Evolutionary conservation across 2,888 invertebrate genomes (phyloP).

Genomic region (Pasiphila rectangulata): DNA sequence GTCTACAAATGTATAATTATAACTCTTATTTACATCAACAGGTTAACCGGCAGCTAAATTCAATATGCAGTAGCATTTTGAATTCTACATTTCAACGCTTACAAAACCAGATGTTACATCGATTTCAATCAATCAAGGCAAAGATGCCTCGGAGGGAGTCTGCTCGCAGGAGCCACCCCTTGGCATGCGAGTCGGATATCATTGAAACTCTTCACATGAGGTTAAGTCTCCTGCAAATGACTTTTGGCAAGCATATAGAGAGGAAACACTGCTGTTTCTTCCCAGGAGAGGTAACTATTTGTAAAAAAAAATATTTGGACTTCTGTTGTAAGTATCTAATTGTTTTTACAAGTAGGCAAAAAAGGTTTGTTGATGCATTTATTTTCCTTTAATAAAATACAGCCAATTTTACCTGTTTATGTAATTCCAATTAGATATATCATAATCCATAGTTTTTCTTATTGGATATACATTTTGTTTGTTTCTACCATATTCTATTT

Average conservation of each 20-base stretch:
- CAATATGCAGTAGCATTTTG: slow-evolving; percentile 87
- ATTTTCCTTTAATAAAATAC: background rate
- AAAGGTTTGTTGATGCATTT: background rate
- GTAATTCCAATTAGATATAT: background rate
- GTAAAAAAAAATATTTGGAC: background rate
- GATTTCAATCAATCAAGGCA: slow-evolving; percentile 93
- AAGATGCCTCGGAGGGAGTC: slow-evolving; percentile 96
- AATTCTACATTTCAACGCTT: slow-evolving; percentile 92
- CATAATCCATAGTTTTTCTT: slow-evolving; percentile 22
- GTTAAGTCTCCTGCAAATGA: slow-evolving; percentile 94
- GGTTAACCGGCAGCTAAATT: slow-evolving; percentile 92
- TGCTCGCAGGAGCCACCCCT: slow-evolving; percentile 92
- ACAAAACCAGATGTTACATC: slow-evolving; percentile 90
- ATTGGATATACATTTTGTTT: slow-evolving; percentile 9
- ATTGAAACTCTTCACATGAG: slow-evolving; percentile 96
- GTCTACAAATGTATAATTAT: slow-evolving; percentile 18
- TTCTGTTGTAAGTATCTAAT: slow-evolving; percentile 3
- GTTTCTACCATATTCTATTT: slow-evolving; percentile 37
- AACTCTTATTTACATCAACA: slow-evolving; percentile 52
- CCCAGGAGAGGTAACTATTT: slow-evolving; percentile 89
- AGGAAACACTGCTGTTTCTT: slow-evolving; percentile 96
- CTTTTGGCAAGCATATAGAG: slow-evolving; percentile 96
- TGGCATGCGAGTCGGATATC: slow-evolving; percentile 95
- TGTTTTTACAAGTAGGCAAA: background rate
- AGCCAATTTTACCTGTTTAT: background rate